Percentiles rank a stretch among this genome's conserved stretches.
Evolutionary conservation across 2,797 vertebrate genomes (phyloP).

Genomic region (Acanthurus leucopareius): DNA sequence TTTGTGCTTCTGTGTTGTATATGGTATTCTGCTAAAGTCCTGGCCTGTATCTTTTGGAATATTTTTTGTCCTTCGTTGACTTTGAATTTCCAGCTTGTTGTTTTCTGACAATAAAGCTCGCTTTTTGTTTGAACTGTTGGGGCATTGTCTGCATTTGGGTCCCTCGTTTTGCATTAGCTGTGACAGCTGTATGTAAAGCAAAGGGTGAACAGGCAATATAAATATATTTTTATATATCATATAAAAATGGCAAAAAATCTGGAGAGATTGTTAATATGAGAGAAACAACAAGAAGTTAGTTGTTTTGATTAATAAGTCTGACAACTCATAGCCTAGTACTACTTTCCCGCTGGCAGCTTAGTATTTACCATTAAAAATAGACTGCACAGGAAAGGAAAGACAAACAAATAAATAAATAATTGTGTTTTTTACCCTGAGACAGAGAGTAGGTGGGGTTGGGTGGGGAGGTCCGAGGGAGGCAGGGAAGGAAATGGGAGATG

Average conservation of each 20-base stretch:
- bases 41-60: too few species aligned
- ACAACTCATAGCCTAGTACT: constrained; percentile 9
- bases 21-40: too few species aligned
- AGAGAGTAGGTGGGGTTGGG: constrained; percentile 28
- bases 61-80: too few species aligned
- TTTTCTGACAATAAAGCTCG: too few species aligned
- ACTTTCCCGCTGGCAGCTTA: constrained; percentile 29
- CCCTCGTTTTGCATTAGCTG: too few species aligned
- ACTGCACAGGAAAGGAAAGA: constrained; percentile 27
- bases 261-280: not conserved
- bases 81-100: too few species aligned
- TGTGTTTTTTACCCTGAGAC: constrained; percentile 60
- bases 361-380: constrained; percentile 67
- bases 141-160: too few species aligned
- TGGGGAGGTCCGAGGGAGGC: not conserved
- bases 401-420: constrained; percentile 78
- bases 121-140: too few species aligned
- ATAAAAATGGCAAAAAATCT: not conserved
- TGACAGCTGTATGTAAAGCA: not conserved
- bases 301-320: constrained; percentile 30
- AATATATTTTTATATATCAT: too few species aligned
- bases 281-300: constrained; percentile 26
- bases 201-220: not conserved
- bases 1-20: too few species aligned
- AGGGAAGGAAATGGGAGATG: constrained; percentile 18